Evolutionary conservation across 2,888 invertebrate species (phyloP).

Genomic region (Tachina grossa): DNA sequence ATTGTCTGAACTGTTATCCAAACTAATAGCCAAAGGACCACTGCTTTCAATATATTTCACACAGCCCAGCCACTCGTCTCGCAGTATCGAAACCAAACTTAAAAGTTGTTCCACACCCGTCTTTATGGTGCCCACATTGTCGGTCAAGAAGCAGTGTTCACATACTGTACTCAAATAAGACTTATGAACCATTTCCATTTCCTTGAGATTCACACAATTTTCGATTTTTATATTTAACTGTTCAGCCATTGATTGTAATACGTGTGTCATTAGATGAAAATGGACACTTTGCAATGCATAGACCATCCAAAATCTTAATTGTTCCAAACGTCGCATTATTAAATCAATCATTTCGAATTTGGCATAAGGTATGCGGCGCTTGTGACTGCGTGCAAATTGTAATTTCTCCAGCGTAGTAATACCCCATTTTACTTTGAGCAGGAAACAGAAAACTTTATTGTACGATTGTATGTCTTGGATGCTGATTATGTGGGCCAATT

Average conservation of each 20-base stretch:
- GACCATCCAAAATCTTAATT: conserved; percentile 84
- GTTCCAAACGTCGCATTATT: conserved; percentile 83
- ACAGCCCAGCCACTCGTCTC: conserved; percentile 80
- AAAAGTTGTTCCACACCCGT: conserved; percentile 79
- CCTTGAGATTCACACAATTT: conserved; percentile 76
- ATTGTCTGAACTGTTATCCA: conserved; percentile 69
- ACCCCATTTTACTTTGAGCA: conserved; percentile 85
- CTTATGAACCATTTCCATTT: conserved; percentile 80
- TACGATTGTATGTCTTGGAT: conserved; percentile 76
- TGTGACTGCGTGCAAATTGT: conserved; percentile 78
- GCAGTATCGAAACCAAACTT: conserved; percentile 79
- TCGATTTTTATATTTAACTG: conserved; percentile 78
- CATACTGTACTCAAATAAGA: conserved; percentile 79
- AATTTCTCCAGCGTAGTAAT: conserved; percentile 84
- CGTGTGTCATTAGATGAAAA: conserved; percentile 83
- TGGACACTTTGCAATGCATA: conserved; percentile 84
- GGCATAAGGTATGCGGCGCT: conserved; percentile 75
- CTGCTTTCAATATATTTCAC: conserved; percentile 74
- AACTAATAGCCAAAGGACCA: conserved; percentile 65
- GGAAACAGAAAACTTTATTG: conserved; percentile 83
- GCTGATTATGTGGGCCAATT: conserved; percentile 78
- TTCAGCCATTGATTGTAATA: conserved; percentile 80
- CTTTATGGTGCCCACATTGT: conserved; percentile 74
- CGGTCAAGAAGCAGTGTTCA: conserved; percentile 78
- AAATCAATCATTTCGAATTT: conserved; percentile 78